Conservation (phyloP, 2,113 vertebrate species). For the Synodontis membranacea region DNA sequence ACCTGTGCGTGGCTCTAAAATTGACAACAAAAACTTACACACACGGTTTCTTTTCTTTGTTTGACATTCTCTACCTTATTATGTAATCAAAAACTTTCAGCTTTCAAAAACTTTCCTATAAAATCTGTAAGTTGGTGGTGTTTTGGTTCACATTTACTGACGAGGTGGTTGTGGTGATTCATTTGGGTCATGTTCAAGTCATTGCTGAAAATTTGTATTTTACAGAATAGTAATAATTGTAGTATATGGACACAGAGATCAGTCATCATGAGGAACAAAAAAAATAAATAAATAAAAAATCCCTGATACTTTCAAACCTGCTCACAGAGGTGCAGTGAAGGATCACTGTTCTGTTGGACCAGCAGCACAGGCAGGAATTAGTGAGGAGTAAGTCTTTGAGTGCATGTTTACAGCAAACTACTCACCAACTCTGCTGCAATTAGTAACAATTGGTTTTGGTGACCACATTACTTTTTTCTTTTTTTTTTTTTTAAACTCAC, state of each 20-base stretch:
- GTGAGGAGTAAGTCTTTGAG: background rate
- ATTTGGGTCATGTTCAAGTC: background rate
- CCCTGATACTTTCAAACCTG: background rate
- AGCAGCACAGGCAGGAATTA: background rate
- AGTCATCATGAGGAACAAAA: background rate
- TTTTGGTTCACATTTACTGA: background rate
- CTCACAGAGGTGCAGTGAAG: background rate
- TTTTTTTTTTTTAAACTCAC: background rate
- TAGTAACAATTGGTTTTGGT: background rate
- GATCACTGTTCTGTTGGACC: conserved; percentile 1
- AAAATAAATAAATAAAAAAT: no score
- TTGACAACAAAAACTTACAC: background rate
- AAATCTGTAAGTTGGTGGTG: background rate
- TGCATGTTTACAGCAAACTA: background rate
- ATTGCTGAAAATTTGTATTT: background rate
- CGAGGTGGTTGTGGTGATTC: background rate
- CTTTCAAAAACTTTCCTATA: no score
- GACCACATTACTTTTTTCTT: background rate
- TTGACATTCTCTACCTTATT: background rate
- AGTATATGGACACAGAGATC: background rate
- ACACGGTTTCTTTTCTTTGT: background rate
- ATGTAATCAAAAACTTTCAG: background rate
- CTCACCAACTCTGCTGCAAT: background rate
- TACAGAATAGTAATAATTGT: background rate
- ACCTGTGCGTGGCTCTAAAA: background rate